phyloP scores from a whole-genome alignment of 2,113 vertebrate genomes.

The Ophiodon elongatus region DNA sequence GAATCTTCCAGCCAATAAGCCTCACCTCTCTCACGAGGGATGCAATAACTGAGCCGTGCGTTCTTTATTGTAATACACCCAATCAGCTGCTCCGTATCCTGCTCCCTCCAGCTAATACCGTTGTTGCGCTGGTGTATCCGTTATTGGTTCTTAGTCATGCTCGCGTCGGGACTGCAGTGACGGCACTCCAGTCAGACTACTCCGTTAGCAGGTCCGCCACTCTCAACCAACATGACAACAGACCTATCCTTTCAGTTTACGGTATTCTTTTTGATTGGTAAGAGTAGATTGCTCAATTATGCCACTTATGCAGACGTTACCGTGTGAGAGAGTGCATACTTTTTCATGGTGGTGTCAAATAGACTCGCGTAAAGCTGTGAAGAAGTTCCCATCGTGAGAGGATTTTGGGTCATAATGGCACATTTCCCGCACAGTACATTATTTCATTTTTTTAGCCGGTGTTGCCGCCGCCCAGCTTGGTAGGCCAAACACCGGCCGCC shows the following conservation, averaged over 20 bases:
- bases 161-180: not conserved
- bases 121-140: not conserved
- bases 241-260: not conserved
- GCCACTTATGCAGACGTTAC: not conserved
- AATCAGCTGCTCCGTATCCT: not conserved
- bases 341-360: too few species aligned
- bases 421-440: not conserved
- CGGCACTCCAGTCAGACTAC: not conserved
- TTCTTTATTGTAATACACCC: constrained; percentile 15
- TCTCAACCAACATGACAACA: not conserved
- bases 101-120: not conserved
- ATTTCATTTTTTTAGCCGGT: not conserved
- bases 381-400: not conserved
- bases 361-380: not conserved
- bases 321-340: not conserved
- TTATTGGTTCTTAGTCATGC: not conserved
- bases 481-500: not conserved
- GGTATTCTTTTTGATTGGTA: not conserved
- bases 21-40: not conserved
- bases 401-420: not conserved
- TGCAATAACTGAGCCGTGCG: constrained; percentile 10
- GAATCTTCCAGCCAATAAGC: constrained; percentile 20
- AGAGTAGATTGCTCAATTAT: not conserved
- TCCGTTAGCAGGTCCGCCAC: not conserved
- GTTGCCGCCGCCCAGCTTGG: not conserved